Percentiles rank a stretch among this genome's conserved stretches.
These are phyloP conservation scores for Periophthalmus magnuspinnatus DNA, from an alignment of 2,797 vertebrate genomes.

Conservation along the genomic window DNA sequence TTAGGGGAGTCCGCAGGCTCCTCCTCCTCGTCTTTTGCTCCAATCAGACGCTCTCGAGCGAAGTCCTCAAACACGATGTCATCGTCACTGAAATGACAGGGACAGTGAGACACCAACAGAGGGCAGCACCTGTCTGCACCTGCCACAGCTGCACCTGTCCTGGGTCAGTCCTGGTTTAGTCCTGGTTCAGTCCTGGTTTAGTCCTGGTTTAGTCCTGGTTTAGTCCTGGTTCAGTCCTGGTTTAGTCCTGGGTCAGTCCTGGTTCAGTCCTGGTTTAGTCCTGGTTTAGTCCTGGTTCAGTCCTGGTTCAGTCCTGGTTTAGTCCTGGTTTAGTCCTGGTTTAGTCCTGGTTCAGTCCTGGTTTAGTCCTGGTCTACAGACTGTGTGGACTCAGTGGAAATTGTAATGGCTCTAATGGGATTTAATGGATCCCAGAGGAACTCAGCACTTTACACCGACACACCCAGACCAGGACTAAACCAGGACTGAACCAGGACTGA, in stretches of 20 bases:
- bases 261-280: too few relatives aligned
- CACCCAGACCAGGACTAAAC: neutral
- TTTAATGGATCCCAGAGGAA: constrained; percentile 5
- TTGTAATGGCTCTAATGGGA: neutral
- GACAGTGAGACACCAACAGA: neutral
- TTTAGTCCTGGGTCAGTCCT: too few relatives aligned
- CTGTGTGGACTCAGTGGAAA: neutral
- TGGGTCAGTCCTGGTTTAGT: neutral
- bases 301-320: too few relatives aligned
- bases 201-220: too few relatives aligned
- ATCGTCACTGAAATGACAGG: constrained; percentile 79
- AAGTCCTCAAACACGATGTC: constrained; percentile 98
- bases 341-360: neutral
- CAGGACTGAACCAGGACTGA: neutral
- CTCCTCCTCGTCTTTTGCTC: constrained; percentile 89
- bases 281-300: too few relatives aligned
- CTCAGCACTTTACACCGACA: neutral
- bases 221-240: too few relatives aligned
- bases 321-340: neutral
- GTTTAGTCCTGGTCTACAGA: neutral
- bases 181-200: neutral
- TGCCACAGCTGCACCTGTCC: neutral
- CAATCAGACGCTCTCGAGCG: constrained; percentile 91
- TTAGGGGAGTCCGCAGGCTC: constrained; percentile 83
- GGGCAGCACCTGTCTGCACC: neutral